Base-by-base conservation (phyloP, 1,140 invertebrate species). In the Pachypeltis micranthus region DNA sequence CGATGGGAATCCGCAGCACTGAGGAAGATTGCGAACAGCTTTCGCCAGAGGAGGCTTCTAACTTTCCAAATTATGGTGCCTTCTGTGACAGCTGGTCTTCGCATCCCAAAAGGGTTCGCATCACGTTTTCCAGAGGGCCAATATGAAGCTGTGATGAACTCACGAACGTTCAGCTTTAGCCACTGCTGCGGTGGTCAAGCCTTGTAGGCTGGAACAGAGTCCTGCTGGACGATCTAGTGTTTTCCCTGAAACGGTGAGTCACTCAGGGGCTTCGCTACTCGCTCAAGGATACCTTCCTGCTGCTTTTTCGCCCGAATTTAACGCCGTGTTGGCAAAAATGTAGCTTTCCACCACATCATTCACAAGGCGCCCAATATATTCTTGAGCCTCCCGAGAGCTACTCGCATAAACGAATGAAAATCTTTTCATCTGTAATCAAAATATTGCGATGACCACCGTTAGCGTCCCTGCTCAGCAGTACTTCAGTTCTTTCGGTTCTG, bases 141-240 rank as follows among this genome's bases (percentile, higher is more conserved):
- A 60, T 66, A 24, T 27, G 31, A 55, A 24, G 55, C 23, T 1
- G 24, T 14, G 25, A 47, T 65, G 24, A 63, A 63, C 27, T 63
- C 55, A 7, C 55, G 61, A 44, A 63, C 23, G 54, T 65, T 65
- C 23, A n/a, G 57, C 44, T 62, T 34, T 25, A 63, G 61, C 56
- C 29, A 65, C 0, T 62, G 24, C 55, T 66, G 59, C 21, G 59
- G 63, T 19, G 26, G 7, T 16, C 58, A 25, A 16, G 58, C 58
- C 26, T 59, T 34, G 21, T 34, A 12, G 31, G 58, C n/a, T 23
- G 23, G 26, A 59, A 29, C 56, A 26, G 14, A 58, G 26, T 58
- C 56, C 56, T 58, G 12, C 27, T 24, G 34, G 34, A 58, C 21
- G n/a, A 29, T 27, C 55, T 19, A 57, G 25, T 23, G 25, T 2